These are phyloP conservation scores for Drosophila parthenogenetica DNA, from an alignment of 2,888 invertebrate species.

Conservation along the genomic window DNA sequence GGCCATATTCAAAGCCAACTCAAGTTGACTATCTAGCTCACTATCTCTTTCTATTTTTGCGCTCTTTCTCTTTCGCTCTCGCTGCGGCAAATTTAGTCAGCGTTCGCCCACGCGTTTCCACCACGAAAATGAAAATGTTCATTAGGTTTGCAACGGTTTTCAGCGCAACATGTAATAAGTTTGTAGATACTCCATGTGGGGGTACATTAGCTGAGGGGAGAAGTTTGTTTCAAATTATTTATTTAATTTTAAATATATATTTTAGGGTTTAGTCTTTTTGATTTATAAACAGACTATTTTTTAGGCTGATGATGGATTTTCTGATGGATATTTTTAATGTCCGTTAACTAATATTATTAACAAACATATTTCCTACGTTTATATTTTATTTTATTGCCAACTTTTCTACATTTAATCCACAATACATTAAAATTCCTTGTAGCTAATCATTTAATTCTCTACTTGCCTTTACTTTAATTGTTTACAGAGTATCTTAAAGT, in stretches of 20 bases:
- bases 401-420: no score
- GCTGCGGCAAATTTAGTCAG: constrained; percentile 9
- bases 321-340: no score
- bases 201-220: accelerated
- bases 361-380: no score
- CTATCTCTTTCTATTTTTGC: not conserved
- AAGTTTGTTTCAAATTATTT: not conserved
- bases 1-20: constrained; percentile 20
- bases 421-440: no score
- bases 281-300: no score
- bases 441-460: no score
- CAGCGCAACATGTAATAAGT: constrained; percentile 74
- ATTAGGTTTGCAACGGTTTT: constrained; percentile 78
- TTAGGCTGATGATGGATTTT: no score
- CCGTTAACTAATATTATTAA: no score
- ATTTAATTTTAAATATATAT: no score
- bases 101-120: constrained; percentile 64
- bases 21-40: not conserved
- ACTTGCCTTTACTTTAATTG: not conserved
- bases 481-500: constrained; percentile 14
- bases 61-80: not conserved
- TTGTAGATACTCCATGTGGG: constrained; percentile 28
- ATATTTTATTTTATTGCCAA: no score
- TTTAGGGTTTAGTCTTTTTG: no score
- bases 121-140: constrained; percentile 73